A percentile compares a stretch with the other conserved stretches of the same genome.
phyloP scores from a whole-genome alignment of 2,113 vertebrate genomes.

The Prochilodus magdalenae region DNA sequence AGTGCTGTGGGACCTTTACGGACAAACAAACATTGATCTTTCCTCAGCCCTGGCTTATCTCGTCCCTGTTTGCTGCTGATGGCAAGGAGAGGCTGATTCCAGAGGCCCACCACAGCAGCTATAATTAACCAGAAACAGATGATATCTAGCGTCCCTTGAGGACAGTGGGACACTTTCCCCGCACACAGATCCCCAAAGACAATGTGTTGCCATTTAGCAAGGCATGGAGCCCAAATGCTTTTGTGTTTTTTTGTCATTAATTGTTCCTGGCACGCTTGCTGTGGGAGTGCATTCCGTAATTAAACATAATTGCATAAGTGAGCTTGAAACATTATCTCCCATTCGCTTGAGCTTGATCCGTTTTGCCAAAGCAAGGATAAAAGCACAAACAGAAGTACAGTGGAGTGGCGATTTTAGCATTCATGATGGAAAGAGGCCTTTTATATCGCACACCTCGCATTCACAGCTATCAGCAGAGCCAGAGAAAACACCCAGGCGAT shows the following conservation, averaged over 20 bases:
- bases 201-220: conserved; percentile 49
- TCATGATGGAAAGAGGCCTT: conserved; percentile 35
- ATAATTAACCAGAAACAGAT: conserved; percentile 54
- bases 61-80: conserved; percentile 42
- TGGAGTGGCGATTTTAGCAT: conserved; percentile 43
- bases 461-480: background rate
- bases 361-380: conserved; percentile 52
- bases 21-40: conserved; percentile 41
- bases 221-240: conserved; percentile 48
- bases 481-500: conserved; percentile 3
- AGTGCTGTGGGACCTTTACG: conserved; percentile 34
- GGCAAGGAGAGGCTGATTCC: conserved; percentile 42
- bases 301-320: conserved; percentile 58
- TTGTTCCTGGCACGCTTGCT: conserved; percentile 56
- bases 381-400: conserved; percentile 51
- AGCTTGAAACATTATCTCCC: conserved; percentile 51
- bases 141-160: conserved; percentile 51
- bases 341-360: conserved; percentile 36
- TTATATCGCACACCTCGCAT: conserved; percentile 10
- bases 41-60: conserved; percentile 38
- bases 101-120: conserved; percentile 40
- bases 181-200: conserved; percentile 41
- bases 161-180: conserved; percentile 40
- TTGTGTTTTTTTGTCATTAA: conserved; percentile 48
- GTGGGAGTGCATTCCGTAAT: conserved; percentile 57